Percentiles rank a stretch among this genome's conserved stretches.
phyloP scores from a whole-genome alignment of 2,797 vertebrate genomes.

The Lindbergichthys nudifrons region DNA sequence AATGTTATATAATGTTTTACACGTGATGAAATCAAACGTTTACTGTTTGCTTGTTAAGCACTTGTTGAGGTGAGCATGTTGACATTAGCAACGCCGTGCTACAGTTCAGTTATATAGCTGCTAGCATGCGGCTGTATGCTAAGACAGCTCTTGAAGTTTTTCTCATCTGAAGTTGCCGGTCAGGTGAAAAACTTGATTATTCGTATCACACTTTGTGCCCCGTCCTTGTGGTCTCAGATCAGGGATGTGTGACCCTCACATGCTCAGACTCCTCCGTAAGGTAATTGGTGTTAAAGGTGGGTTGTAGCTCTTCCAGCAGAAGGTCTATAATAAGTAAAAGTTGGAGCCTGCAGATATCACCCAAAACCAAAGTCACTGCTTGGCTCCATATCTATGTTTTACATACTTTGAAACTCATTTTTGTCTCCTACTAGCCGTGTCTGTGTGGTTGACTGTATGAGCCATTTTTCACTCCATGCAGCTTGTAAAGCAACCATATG shows the following conservation, averaged over 20 bases:
- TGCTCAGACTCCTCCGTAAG: conserved; percentile 19
- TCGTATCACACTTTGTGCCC: conserved; percentile 35
- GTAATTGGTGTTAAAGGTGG: conserved; percentile 70
- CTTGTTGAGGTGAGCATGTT: background rate
- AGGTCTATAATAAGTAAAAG: conserved; percentile 44
- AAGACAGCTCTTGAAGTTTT: background rate
- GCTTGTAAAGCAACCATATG: conserved; percentile 67
- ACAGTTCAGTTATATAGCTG: background rate
- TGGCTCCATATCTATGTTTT: conserved; percentile 48
- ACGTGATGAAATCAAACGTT: background rate
- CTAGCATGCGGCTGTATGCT: background rate
- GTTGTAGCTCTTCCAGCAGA: conserved; percentile 21
- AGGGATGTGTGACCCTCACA: conserved; percentile 28
- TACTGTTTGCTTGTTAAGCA: background rate
- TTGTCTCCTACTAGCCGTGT: conserved; percentile 55
- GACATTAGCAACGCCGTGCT: background rate
- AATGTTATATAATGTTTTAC: background rate
- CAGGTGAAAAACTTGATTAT: conserved; percentile 29
- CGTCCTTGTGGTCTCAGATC: conserved; percentile 36
- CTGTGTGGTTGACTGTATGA: conserved; percentile 14
- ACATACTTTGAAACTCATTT: conserved; percentile 56
- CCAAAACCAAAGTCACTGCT: conserved; percentile 40
- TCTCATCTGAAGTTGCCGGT: background rate
- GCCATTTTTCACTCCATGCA: conserved; percentile 65
- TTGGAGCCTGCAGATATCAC: conserved; percentile 39